A percentile compares a stretch with the other conserved stretches of the same genome.
phyloP scores from a whole-genome alignment of 2,797 vertebrate genomes.

The Eupleurogrammus muticus region DNA sequence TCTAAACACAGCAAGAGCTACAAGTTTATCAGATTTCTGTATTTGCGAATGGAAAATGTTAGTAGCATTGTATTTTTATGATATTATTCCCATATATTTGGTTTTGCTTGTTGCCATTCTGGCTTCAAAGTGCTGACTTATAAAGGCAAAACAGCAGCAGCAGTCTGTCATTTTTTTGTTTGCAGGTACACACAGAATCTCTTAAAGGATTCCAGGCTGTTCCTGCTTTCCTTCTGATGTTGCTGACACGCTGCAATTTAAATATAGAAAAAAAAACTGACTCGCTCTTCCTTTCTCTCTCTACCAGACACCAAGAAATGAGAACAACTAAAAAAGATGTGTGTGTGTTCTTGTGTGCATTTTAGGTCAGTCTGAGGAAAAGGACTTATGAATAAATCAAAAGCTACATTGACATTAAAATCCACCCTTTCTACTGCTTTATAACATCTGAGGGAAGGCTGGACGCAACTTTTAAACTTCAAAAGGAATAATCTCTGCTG shows the following conservation, averaged over 20 bases:
- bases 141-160: not conserved
- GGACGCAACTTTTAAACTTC: slow-evolving; percentile 45
- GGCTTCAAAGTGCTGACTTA: not conserved
- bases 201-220: not conserved
- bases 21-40: not conserved
- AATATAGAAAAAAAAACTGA: not conserved
- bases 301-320: slow-evolving; percentile 19
- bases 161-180: slow-evolving; percentile 8
- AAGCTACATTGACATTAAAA: slow-evolving; percentile 73
- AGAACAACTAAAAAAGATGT: not conserved
- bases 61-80: not conserved
- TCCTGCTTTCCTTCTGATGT: slow-evolving; percentile 2
- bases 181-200: slow-evolving; percentile 12
- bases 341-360: not conserved
- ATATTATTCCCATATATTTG: not conserved
- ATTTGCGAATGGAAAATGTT: not conserved
- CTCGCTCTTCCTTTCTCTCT: slow-evolving; percentile 5
- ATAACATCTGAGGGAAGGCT: slow-evolving; percentile 42
- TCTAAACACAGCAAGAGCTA: not conserved
- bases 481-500: slow-evolving; percentile 47
- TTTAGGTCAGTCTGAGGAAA: slow-evolving; percentile 63
- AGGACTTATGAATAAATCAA: slow-evolving; percentile 76
- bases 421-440: slow-evolving; percentile 62
- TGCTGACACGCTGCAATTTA: slow-evolving; percentile 39
- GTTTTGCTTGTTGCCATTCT: not conserved